These are phyloP conservation scores for Andrena dorsata DNA, from an alignment of 2,888 invertebrate species.

Conservation along the genomic window DNA sequence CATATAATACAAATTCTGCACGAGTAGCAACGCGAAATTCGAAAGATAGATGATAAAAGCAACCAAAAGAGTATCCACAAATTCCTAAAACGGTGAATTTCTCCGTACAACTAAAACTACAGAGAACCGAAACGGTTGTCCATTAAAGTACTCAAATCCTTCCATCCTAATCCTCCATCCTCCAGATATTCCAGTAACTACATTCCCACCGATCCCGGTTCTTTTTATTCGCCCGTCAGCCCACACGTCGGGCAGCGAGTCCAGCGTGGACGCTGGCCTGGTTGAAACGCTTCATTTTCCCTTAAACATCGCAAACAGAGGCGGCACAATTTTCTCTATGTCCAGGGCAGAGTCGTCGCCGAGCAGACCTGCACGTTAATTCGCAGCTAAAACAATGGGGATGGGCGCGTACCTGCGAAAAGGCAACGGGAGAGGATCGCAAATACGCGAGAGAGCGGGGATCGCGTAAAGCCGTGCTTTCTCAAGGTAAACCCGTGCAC, in stretches of 20 bases:
- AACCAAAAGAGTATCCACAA: no score
- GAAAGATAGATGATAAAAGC: no score
- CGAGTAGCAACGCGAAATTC: no score
- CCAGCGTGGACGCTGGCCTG: not conserved
- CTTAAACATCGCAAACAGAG: conserved; percentile 1
- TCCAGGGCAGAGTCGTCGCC: not conserved
- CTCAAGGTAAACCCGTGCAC: conserved; percentile 25
- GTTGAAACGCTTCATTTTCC: not conserved
- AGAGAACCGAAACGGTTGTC: no score
- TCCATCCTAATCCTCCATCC: no score
- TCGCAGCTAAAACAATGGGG: conserved; percentile 17
- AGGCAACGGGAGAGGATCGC: conserved; percentile 15
- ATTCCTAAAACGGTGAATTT: no score
- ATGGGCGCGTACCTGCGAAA: conserved; percentile 14
- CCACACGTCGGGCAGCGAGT: not conserved
- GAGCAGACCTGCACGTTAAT: conserved; percentile 23
- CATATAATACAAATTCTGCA: no score
- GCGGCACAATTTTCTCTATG: not conserved
- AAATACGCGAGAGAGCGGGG: conserved; percentile 34
- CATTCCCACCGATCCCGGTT: no score
- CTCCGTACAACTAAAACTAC: no score
- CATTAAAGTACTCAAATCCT: no score
- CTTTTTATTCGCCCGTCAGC: not conserved
- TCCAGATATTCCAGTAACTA: not conserved
- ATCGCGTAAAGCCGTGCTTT: conserved; percentile 21